These are phyloP conservation scores for Deilephila porcellus DNA, from an alignment of 2,888 invertebrate genomes.

Conservation along the genomic window DNA sequence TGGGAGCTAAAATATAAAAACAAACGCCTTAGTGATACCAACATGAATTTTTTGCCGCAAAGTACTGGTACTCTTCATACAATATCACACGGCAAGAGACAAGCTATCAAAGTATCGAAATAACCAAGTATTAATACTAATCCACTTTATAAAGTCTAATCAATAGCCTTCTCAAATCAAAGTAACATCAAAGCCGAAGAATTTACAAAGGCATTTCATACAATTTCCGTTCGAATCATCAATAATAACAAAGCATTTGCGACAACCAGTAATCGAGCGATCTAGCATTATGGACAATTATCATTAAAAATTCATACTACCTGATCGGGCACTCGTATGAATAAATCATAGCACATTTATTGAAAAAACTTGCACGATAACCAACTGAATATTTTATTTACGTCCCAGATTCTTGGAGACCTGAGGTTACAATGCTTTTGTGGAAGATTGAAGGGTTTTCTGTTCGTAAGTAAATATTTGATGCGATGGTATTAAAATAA, in stretches of 20 bases:
- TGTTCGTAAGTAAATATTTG: neutral
- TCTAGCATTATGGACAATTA: constrained; percentile 1
- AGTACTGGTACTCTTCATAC: too few species aligned
- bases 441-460: neutral
- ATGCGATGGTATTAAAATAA: neutral
- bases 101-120: too few species aligned
- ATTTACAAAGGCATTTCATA: neutral
- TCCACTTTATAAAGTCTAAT: too few species aligned
- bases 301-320: constrained; percentile 10
- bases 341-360: neutral
- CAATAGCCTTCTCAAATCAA: neutral
- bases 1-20: too few species aligned
- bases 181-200: neutral
- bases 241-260: neutral
- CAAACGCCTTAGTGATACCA: too few species aligned
- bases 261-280: neutral
- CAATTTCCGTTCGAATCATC: constrained; percentile 2
- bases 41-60: too few species aligned
- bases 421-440: neutral
- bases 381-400: constrained; percentile 1
- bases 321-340: neutral
- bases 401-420: neutral
- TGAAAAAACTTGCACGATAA: constrained; percentile 9
- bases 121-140: too few species aligned
- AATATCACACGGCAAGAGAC: too few species aligned